Evolutionary conservation across 2,797 vertebrate genomes (phyloP), one percentile per base, ranked within the genome.

Genomic region (Distichodus sexfasciatus): DNA sequence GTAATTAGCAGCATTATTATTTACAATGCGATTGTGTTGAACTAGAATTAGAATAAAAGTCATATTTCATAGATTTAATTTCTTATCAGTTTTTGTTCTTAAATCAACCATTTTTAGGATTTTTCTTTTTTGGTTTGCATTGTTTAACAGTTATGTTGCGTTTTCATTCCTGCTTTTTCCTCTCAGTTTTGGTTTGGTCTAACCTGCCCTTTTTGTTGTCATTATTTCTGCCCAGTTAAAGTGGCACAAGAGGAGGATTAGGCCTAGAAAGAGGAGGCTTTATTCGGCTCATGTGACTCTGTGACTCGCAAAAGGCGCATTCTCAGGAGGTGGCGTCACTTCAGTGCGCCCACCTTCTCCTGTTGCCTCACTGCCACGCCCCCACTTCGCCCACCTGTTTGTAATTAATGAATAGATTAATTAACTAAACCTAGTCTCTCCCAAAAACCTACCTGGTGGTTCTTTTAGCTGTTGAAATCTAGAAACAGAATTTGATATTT

Each of bases 201-300:
- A 57, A 85, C 77, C 82, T 77, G 91, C 91, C 94, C 86, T 90
- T 81, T 87, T 46, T 94, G 93, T 89, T 90, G 91, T 92, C 92
- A n/a, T 72, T 59, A 89, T 95, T 93, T 89, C 90, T 94, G 90
- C 77, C 91, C 94, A 99, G 97, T 96, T 99, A 97, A n/a, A n/a
- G 95, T 94, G 93, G 94, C 93, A 94, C 93, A 96, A 90, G 97
- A 99, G 89, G 95, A 99, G 94, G 94, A 94, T 96, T 99, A 90
- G 98, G 93, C 93, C 91, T 96, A 97, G 96, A 99, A n/a, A 95
- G 97, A 99, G 85, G 97, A 99, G 90, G 93, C 94, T 94, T 93
- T 92, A 92, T 94, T 95, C 90, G 92, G 93, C 92, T 86, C 94
- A 99, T 75, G 92, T 97, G 91, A 93, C 93, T 87, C 95, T 95